These are phyloP conservation scores for Eulemur coronatus DNA, from an alignment of 2,797 vertebrate genomes.

Conservation along the genomic window DNA sequence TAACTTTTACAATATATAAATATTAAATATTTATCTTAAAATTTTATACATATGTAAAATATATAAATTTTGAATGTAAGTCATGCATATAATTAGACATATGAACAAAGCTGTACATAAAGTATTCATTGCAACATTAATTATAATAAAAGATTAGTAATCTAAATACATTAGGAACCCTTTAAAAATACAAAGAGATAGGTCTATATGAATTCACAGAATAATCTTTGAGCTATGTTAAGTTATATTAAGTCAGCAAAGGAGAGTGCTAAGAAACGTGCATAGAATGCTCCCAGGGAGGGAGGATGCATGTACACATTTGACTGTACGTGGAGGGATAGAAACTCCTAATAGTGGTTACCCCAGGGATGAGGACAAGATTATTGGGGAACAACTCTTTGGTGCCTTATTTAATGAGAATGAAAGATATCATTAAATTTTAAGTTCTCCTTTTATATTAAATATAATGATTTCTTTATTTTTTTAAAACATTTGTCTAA, in stretches of 20 bases:
- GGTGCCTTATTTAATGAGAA: not conserved
- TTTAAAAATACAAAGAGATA: not conserved
- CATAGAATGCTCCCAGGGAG: not conserved
- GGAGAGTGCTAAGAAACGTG: not conserved
- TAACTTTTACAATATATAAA: not conserved
- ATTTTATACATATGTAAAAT: not conserved
- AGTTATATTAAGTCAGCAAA: not conserved
- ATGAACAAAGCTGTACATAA: not conserved
- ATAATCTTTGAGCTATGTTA: not conserved
- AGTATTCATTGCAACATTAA: not conserved
- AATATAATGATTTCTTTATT: not conserved
- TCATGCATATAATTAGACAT: not conserved
- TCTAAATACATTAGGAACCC: not conserved
- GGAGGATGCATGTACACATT: not conserved
- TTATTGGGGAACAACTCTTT: not conserved
- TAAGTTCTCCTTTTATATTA: not conserved
- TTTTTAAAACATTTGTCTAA: slow-evolving; percentile 16
- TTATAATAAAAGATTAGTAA: not conserved
- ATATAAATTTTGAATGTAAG: not conserved
- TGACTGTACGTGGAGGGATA: not conserved
- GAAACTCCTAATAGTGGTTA: not conserved
- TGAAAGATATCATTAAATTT: not conserved
- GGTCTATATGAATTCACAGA: not conserved
- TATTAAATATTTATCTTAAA: not conserved
- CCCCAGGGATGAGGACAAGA: not conserved